phyloP scores from a whole-genome alignment of 2,888 invertebrate genomes.

The Plebejus argus region DNA sequence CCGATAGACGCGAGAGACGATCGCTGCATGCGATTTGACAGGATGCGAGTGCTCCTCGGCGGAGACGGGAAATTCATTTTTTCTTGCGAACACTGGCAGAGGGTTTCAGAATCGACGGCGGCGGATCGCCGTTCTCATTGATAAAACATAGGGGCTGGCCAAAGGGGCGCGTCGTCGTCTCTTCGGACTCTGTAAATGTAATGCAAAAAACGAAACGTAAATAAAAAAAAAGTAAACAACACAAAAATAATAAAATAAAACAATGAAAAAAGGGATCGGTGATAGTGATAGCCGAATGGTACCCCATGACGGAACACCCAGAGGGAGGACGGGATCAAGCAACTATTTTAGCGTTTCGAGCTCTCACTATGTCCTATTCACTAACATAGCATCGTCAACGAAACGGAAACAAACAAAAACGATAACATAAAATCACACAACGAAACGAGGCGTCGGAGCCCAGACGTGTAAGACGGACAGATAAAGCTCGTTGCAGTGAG shows the following conservation, averaged over 20 bases:
- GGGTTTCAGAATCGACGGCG: conserved; percentile 77
- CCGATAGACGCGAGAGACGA: conserved; percentile 59
- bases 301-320: conserved; percentile 54
- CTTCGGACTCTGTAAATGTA: conserved; percentile 78
- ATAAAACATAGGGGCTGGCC: conserved; percentile 90
- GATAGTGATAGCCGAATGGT: conserved; percentile 43
- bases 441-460: conserved; percentile 70
- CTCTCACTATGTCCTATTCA: conserved; percentile 68
- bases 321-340: conserved; percentile 68
- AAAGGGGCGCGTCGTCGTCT: conserved; percentile 85
- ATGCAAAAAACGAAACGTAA: conserved; percentile 56
- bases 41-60: conserved; percentile 31
- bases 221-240: conserved; percentile 49
- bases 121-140: conserved; percentile 78
- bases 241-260: conserved; percentile 46
- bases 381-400: conserved; percentile 74
- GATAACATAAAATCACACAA: conserved; percentile 68
- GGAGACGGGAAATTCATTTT: conserved; percentile 57
- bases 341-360: conserved; percentile 67
- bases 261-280: conserved; percentile 42
- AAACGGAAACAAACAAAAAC: conserved; percentile 54
- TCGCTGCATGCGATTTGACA: conserved; percentile 39
- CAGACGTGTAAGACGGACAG: conserved; percentile 65
- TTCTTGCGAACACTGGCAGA: conserved; percentile 78
- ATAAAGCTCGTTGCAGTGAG: conserved; percentile 72